Base-by-base conservation (phyloP, 2,797 vertebrate genomes). In the Falco concolor region DNA sequence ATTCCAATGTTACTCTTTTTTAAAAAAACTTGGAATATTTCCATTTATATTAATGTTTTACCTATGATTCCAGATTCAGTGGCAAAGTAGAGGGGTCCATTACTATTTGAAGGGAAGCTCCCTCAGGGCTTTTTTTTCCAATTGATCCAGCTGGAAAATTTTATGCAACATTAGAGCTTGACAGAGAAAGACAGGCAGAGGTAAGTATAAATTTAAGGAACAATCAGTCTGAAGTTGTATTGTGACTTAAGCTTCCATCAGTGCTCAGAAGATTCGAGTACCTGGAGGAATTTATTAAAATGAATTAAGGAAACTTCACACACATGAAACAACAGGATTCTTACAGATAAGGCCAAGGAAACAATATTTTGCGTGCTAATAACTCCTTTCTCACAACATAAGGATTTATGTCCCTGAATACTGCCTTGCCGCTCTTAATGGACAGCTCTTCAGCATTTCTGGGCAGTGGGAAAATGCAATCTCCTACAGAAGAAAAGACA, bases 121-220 rank as follows among this genome's bases (percentile, higher is more conserved):
- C 97, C 98, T 96, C 97, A 97, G 87, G 98, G 98, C 72, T 56
- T 15, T n/a, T 57, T n/a, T 23, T 5, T 98, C 87, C 93, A 77
- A 91, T 98, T 94, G 98, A 98, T 85, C 92, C 97, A 87, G 96
- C 97, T 47, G 98, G 98, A 90, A 98, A 98, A 44, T 98, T 98
- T 97, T 98, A 97, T 13, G 89, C 98, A 70, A 98, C 98, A 17
- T 90, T 95, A 18, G 98, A 98, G 24, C 93, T 98, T 94, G 98
- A 99, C 97, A 97, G 98, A 96, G 98, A 99, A 97, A 98, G 97
- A 32, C 98, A 98, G 89, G 98, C 98, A 96, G 98, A 99, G 98
- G 98, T 98, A 93, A 49, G 18, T 23, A 91, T 79, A 86, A 91
- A 88, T 56, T 64, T 4, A 83, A 89, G 49, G 50, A 82, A 21